Conservation (phyloP, 2,888 invertebrate species). For the Microdon myrmicae region DNA sequence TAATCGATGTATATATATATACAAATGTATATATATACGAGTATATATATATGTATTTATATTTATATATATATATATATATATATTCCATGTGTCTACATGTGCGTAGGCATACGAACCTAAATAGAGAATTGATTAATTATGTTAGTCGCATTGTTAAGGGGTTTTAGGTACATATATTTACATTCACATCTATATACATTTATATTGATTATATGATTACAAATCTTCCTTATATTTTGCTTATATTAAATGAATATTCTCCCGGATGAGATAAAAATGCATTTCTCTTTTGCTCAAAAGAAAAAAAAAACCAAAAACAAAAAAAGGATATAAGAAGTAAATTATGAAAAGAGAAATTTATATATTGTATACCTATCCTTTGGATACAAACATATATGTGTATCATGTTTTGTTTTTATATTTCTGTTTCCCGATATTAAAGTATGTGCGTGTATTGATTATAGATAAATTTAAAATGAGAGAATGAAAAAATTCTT, state of each 20-base stretch:
- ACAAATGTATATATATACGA: slow-evolving; percentile 24
- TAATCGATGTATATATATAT: slow-evolving; percentile 53
- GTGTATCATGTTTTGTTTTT: background rate
- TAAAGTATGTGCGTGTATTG: slow-evolving; percentile 28
- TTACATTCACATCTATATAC: slow-evolving; percentile 31
- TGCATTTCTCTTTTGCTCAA: slow-evolving; percentile 20
- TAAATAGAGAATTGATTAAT: slow-evolving; percentile 40
- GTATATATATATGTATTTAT: background rate
- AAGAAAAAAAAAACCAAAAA: slow-evolving; percentile 2
- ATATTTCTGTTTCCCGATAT: slow-evolving; percentile 6
- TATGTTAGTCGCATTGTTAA: slow-evolving; percentile 45
- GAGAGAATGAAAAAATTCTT: slow-evolving; percentile 54
- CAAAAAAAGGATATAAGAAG: slow-evolving; percentile 12
- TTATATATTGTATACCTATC: slow-evolving; percentile 6
- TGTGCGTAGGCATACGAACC: no score
- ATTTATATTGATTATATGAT: slow-evolving; percentile 18
- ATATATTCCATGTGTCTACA: no score
- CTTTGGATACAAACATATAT: slow-evolving; percentile 42
- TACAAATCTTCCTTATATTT: slow-evolving; percentile 12
- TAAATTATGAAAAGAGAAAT: slow-evolving; percentile 53
- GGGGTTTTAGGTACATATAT: slow-evolving; percentile 36
- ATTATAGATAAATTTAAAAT: slow-evolving; percentile 49
- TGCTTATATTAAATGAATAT: slow-evolving; percentile 1
- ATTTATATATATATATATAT: slow-evolving; percentile 6
- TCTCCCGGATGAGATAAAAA: background rate